A percentile compares a stretch with the other conserved stretches of the same genome.
phyloP scores from a whole-genome alignment of 2,888 invertebrate species.

The Geotrupes spiniger region DNA sequence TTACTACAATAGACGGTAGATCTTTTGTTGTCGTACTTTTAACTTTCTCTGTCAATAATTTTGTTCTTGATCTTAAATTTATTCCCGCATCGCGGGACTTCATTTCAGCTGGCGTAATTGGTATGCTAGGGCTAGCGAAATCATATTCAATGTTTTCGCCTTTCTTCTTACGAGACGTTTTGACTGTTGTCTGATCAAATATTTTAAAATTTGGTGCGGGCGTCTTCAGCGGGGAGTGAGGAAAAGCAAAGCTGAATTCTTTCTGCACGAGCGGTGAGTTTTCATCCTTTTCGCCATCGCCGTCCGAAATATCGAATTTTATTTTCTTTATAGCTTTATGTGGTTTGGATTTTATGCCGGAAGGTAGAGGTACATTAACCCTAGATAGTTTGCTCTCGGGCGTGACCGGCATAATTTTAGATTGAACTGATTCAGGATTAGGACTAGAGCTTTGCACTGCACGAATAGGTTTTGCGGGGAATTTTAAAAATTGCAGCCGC shows the following conservation, averaged over 20 bases:
- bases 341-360: background rate
- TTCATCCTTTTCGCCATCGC: background rate
- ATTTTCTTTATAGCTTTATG: background rate
- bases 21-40: slow-evolving; percentile 3
- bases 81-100: background rate
- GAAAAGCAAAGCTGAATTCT: background rate
- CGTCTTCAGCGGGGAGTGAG: background rate
- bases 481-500: slow-evolving; percentile 8
- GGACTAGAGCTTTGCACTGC: background rate
- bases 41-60: slow-evolving; percentile 10
- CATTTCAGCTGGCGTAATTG: background rate
- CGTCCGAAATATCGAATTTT: too few relatives aligned
- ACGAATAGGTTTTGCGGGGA: background rate
- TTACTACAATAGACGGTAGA: slow-evolving; percentile 8
- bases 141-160: too few relatives aligned
- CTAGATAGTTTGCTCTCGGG: slow-evolving; percentile 10
- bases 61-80: slow-evolving; percentile 5
- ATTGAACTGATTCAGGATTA: background rate
- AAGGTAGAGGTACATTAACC: slow-evolving; percentile 5
- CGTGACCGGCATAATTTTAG: too few relatives aligned
- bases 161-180: slow-evolving; percentile 8
- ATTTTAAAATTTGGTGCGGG: slow-evolving; percentile 6
- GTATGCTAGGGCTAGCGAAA: too few relatives aligned
- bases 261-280: background rate
- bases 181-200: slow-evolving; percentile 4